A percentile compares a stretch with the other conserved stretches of the same genome.
These are phyloP conservation scores for Ciona savignyi DNA, from an alignment of 23 tunicate species.

Conservation along the genomic window DNA sequence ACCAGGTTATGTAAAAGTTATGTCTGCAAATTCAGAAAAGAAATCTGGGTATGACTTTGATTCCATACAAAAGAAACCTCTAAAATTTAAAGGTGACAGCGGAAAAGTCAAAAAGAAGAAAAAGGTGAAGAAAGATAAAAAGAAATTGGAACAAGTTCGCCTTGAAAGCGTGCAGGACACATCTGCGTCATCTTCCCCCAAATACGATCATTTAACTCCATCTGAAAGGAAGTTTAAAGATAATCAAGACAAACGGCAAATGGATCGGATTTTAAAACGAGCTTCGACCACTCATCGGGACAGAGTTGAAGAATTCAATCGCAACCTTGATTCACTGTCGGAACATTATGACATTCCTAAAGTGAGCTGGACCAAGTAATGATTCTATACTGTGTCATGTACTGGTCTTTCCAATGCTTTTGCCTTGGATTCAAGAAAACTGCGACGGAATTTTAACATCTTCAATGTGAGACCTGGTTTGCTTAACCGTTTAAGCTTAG, in stretches of 20 bases:
- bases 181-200: slow-evolving; percentile 7
- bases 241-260: slow-evolving; percentile 64
- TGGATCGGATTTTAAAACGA: slow-evolving; percentile 63
- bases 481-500: too few species aligned
- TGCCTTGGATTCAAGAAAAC: too few species aligned
- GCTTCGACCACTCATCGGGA: slow-evolving; percentile 84
- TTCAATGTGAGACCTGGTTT: too few species aligned
- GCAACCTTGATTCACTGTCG: slow-evolving; percentile 65
- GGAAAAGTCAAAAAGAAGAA: slow-evolving; percentile 88
- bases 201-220: slow-evolving; percentile 48
- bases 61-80: slow-evolving; percentile 52
- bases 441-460: too few species aligned
- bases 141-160: slow-evolving; percentile 37
- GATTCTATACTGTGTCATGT: too few species aligned
- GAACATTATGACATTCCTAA: slow-evolving; percentile 95
- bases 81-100: slow-evolving; percentile 69
- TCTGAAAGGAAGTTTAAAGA: slow-evolving; percentile 63
- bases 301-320: slow-evolving; percentile 85
- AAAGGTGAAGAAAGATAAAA: slow-evolving; percentile 66
- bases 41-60: slow-evolving; percentile 49
- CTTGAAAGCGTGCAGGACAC: slow-evolving; percentile 17
- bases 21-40: too few species aligned
- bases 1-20: too few species aligned
- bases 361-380: slow-evolving; percentile 95
- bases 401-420: too few species aligned